A percentile compares a stretch with the other conserved stretches of the same genome.
Evolutionary conservation across 1,140 invertebrate genomes (phyloP).

Genomic region (Drosophila asahinai): DNA sequence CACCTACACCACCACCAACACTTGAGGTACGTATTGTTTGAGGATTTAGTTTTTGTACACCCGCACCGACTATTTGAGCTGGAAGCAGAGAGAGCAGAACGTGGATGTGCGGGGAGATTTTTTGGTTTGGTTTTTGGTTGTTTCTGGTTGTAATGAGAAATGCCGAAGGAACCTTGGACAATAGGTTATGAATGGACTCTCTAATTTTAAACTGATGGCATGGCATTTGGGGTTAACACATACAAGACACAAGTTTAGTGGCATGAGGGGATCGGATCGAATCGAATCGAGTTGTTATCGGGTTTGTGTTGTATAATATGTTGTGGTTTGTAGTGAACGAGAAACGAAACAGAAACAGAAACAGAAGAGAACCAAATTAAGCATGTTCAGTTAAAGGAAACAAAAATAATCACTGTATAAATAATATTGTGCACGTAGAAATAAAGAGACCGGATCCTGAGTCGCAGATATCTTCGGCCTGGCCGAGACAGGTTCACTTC

Average conservation of each 20-base stretch:
- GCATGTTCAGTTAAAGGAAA: constrained; percentile 72
- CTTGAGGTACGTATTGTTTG: constrained; percentile 87
- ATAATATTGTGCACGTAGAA: constrained; percentile 38
- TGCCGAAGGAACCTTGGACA: constrained; percentile 30
- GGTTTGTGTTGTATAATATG: constrained; percentile 56
- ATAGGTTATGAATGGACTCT: constrained; percentile 26
- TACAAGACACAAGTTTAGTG: constrained; percentile 59
- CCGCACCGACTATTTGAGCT: constrained; percentile 89
- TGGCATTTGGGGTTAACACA: constrained; percentile 59
- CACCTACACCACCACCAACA: constrained; percentile 76
- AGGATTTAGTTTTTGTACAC: constrained; percentile 88
- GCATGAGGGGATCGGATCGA: constrained; percentile 67
- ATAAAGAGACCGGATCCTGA: constrained; percentile 33
- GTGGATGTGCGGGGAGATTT: constrained; percentile 80
- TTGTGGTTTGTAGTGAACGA: constrained; percentile 65
- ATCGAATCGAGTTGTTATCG: constrained; percentile 75
- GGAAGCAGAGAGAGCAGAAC: constrained; percentile 83
- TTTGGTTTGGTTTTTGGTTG: constrained; percentile 64
- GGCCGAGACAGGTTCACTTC: constrained; percentile 1
- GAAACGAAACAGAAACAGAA: constrained; percentile 62
- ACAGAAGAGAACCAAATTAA: constrained; percentile 81
- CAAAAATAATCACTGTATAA: constrained; percentile 39
- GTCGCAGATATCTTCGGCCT: constrained; percentile 21
- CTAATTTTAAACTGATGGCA: constrained; percentile 67
- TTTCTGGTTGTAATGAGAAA: constrained; percentile 73